Percentiles rank a stretch among this genome's conserved stretches.
Conservation (phyloP, 2,888 invertebrate genomes). For the Drosophila leonis region DNA sequence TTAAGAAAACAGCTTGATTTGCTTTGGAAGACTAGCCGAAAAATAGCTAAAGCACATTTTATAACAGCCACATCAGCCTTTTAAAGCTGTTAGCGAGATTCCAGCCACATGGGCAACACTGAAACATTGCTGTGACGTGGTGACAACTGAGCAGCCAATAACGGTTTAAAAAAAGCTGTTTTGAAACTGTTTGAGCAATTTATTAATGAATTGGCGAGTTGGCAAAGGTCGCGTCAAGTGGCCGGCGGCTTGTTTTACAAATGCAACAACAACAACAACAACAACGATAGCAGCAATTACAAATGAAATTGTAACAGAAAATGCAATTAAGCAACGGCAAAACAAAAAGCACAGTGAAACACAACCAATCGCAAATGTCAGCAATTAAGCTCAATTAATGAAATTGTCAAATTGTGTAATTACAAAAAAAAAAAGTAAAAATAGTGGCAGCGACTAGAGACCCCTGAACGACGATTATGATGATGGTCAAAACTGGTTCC, state of each 20-base stretch:
- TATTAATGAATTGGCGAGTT: constrained; percentile 51
- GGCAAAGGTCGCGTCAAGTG: constrained; percentile 45
- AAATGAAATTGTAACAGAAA: constrained; percentile 75
- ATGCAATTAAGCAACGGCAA: constrained; percentile 66
- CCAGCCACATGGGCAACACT: constrained; percentile 1
- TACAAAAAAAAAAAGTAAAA: constrained; percentile 28
- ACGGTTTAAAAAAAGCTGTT: constrained; percentile 26
- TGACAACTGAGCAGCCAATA: constrained; percentile 22
- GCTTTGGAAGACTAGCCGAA: too few relatives aligned
- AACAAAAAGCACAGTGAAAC: constrained; percentile 44
- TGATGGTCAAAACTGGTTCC: constrained; percentile 15
- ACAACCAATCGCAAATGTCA: constrained; percentile 56
- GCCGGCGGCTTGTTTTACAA: constrained; percentile 13
- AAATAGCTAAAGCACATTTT: not conserved
- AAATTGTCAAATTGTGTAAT: constrained; percentile 72
- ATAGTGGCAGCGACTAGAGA: constrained; percentile 12
- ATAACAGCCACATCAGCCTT: not conserved
- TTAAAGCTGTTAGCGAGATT: not conserved
- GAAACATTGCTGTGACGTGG: constrained; percentile 26
- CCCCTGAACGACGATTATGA: constrained; percentile 12
- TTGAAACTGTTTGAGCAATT: constrained; percentile 34
- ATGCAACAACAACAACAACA: constrained; percentile 18
- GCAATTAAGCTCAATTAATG: constrained; percentile 76
- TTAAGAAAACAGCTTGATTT: not conserved
- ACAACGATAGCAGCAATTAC: constrained; percentile 27